Base-by-base conservation (phyloP, 2,113 vertebrate genomes). In the Todiramphus chloris region DNA sequence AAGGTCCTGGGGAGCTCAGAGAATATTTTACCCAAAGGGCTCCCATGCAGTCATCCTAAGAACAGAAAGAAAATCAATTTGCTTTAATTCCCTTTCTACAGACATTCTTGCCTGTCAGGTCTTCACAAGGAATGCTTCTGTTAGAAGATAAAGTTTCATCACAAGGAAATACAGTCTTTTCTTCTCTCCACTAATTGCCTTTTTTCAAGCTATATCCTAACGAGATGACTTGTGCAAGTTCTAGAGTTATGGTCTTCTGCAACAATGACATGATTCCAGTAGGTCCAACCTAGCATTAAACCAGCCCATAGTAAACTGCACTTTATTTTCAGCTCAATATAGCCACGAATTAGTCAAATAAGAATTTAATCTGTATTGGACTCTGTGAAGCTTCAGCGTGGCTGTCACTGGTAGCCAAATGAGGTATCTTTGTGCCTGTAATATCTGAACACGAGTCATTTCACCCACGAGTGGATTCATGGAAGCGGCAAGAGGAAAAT, bases 41-140 rank as follows among this genome's bases (percentile, higher is more conserved):
- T 94, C 43, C 46, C 50, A 72, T 46, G 46, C 43, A 91, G 74
- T 33, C 62, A 73, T 73, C 79, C 56, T 58, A 77, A 83, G 55
- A 77, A 60, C 33, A 92, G 83, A 83, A 90, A 77, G 41, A 77
- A 94, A 95, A 85, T 62, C 35, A 69, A 77, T 83, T 93, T 76
- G 12, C 74, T 90, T 56, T 88, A 90, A 88, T 77, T 92, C n/a
- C 59, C n/a, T 70, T 92, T 77, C 63, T 70, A 64, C n/a, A 69
- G 53, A 69, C 41, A n/a, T 74, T 58, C 59, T 16, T 80, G 35
- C 56, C 56, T 82, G 33, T 15, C 87, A 75, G 48, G n/a, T 83
- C 93, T 91, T 88, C 67, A 62, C n/a, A 30, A 83, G 24, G 31
- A 92, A 69, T 20, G 15, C 19, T 88, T 92, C 30, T 43, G 37